Evolutionary conservation across 2,888 invertebrate species (phyloP), one percentile per base, ranked within the genome.

Genomic region (Molanna angustata): DNA sequence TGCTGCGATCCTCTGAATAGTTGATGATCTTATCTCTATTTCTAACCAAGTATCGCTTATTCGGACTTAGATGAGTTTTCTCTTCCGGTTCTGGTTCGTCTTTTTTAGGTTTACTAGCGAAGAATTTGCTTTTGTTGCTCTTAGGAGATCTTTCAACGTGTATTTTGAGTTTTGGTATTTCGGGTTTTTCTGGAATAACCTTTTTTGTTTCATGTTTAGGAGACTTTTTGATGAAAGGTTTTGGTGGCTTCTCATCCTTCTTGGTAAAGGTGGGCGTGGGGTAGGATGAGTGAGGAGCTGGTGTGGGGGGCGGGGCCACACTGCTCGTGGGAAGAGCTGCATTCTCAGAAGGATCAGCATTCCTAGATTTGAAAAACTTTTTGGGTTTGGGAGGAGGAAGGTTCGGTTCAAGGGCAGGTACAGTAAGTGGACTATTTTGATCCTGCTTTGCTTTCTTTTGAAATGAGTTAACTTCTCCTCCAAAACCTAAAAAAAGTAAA

Each of bases 291-390:
- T 76, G 75, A 16, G 74, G 64, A 32, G 76, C 72, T 59, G 70
- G 72, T 53, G 72, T 72, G 56, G 73, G 66, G 59, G 71, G 72
- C 48, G 77, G 76, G 52, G 76, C 77, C 67, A 76, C 76, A 32
- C 73, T 75, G 40, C 76, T 76, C 61, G 76, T 76, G 59, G 77
- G 76, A 56, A 76, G 73, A 11, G 58, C 49, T 4, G 56, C 54
- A 57, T 73, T 71, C 53, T 82, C 80, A 54, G 79, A 79, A 2
- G 79, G 73, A 60, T 84, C 83, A 16, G 83, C 78, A 70, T 88
- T 90, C 46, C 89, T 84, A 66, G 90, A 91, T 67, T 93, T 93
- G 68, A 93, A 93, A 70, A 93, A 93, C 68, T 93, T 93, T 67
- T 91, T 89, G 39, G 92, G 92, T 68, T 90, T 90, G 62, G 82